phyloP scores from a whole-genome alignment of 1,140 invertebrate genomes.

The Drosophila sp. region DNA sequence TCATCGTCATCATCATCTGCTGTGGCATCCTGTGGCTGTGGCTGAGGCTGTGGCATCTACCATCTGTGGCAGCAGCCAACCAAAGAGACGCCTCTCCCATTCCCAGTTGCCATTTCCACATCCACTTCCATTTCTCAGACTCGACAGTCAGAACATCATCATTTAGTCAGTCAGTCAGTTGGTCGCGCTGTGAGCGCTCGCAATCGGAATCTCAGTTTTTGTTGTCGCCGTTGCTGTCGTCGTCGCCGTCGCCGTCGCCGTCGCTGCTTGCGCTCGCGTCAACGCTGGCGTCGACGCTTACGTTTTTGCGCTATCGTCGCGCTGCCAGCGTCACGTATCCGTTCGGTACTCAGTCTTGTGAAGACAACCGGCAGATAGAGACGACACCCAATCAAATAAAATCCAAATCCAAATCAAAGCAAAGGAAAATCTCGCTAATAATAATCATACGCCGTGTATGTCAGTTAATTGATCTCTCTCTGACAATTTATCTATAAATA shows the following conservation, averaged over 20 bases:
- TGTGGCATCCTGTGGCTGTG: constrained; percentile 16
- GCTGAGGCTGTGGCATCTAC: constrained; percentile 32
- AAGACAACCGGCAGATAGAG: constrained; percentile 84
- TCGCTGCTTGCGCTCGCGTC: constrained; percentile 13
- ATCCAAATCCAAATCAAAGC: constrained; percentile 11
- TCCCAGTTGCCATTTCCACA: constrained; percentile 38
- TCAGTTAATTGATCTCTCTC: constrained; percentile 6
- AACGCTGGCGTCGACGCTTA: constrained; percentile 30
- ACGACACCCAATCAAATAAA: constrained; percentile 58
- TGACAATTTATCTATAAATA: neutral
- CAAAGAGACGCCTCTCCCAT: constrained; percentile 43
- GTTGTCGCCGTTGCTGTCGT: constrained; percentile 22
- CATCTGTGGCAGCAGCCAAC: constrained; percentile 49
- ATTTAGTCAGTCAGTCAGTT: constrained; percentile 73
- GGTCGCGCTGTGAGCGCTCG: constrained; percentile 63
- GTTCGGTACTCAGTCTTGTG: constrained; percentile 74
- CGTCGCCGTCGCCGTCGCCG: constrained; percentile 13
- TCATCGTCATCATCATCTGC: constrained; percentile 5
- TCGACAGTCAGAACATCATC: constrained; percentile 51
- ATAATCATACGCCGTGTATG: constrained; percentile 37
- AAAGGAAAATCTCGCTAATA: constrained; percentile 10
- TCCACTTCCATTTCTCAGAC: constrained; percentile 27
- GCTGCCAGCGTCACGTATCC: constrained; percentile 69
- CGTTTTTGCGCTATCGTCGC: constrained; percentile 66
- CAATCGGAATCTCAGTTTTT: constrained; percentile 62